Evolutionary conservation across 2,888 invertebrate species (phyloP), one percentile per base, ranked within the genome.

Genomic region (Schizaphis graminum): DNA sequence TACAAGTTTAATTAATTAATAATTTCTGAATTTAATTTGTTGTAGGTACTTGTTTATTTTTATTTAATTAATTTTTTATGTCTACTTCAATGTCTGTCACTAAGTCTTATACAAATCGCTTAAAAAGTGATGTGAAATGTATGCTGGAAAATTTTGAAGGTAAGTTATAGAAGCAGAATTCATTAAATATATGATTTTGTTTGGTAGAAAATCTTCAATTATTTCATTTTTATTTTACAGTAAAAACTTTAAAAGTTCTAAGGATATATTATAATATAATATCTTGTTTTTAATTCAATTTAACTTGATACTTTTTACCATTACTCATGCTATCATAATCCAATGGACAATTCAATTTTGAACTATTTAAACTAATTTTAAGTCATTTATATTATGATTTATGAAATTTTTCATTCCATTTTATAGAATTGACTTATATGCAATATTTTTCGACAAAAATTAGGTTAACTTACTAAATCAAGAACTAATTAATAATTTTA

Each of bases 141-240:
- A 99, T 99, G 98, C 96, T 99, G 93, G 99, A 99, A 96, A 99
- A 99, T 96, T 99, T 99, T 96, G 98, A 98, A 97, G 99, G 99
- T 98, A 97, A 85, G 7, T n/a, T 41, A 67, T 41, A 41, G 24
- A 85, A 49, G 0, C 2, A 16, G 0, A n/a, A 16, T 47, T 44
- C 28, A 47, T 3, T 44, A 21, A 7, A 10, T 57, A 8, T 57
- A 21, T 1, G 1, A 16, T 86, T 86, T 47, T 5, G 13, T 47
- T 47, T 86, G 2, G 47, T 86, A 28, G 47, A 47, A 47, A 47
- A 47, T 47, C 44, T 47, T 47, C 44, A 47, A 47, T 47, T 47
- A 47, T 47, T 7, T 47, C 7, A 47, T 47, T 57, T 57, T 57
- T 53, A 53, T 26, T 57, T 26, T 26, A 10, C 26, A 57, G 26